Evolutionary conservation across 2,888 invertebrate species (phyloP).

Genomic region (Drosophila robusta): DNA sequence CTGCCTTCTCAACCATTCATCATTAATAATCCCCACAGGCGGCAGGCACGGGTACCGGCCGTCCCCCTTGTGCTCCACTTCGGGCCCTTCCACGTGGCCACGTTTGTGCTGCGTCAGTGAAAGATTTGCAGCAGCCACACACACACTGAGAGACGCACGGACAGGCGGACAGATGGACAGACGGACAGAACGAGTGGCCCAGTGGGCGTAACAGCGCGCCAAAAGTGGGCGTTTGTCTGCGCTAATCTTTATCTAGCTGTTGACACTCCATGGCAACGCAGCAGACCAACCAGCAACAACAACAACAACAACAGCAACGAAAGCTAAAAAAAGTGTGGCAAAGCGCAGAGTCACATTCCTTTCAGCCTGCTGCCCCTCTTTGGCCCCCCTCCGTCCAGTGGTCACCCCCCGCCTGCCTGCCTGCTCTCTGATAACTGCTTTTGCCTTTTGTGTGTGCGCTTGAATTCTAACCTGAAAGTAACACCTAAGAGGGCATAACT

Average conservation of each 20-base stretch:
- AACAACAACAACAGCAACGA: constrained; percentile 38
- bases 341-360: constrained; percentile 72
- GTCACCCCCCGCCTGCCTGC: constrained; percentile 13
- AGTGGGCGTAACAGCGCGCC: constrained; percentile 70
- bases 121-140: constrained; percentile 68
- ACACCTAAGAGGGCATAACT: constrained; percentile 31
- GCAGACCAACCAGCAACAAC: constrained; percentile 46
- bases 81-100: constrained; percentile 42
- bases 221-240: constrained; percentile 80
- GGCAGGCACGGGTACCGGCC: constrained; percentile 37
- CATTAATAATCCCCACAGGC: constrained; percentile 71
- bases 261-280: constrained; percentile 80
- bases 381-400: constrained; percentile 4
- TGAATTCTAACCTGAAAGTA: constrained; percentile 18
- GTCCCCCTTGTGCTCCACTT: not conserved
- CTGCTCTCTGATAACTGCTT: constrained; percentile 26
- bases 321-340: constrained; percentile 53
- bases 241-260: constrained; percentile 82
- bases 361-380: constrained; percentile 20
- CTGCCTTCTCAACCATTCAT: constrained; percentile 79
- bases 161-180: not conserved
- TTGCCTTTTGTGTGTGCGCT: constrained; percentile 39
- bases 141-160: constrained; percentile 16
- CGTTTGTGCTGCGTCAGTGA: constrained; percentile 78
- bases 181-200: constrained; percentile 52